phyloP scores from a whole-genome alignment of 2,888 invertebrate species.

The Plagodis pulveraria region DNA sequence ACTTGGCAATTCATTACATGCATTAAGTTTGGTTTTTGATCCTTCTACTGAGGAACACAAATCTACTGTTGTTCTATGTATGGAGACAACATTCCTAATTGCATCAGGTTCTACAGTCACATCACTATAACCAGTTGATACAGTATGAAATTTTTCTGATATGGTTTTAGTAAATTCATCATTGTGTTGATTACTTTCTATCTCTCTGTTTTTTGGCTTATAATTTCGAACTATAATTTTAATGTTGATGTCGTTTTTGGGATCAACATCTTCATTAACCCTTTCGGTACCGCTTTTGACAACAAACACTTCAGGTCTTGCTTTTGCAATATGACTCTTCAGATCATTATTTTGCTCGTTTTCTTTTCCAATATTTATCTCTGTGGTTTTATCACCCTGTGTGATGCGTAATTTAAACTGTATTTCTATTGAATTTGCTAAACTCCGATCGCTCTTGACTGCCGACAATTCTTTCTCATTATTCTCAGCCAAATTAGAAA shows the following conservation, averaged over 20 bases:
- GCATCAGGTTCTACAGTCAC: conserved; percentile 38
- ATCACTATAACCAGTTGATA: conserved; percentile 64
- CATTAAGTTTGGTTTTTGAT: conserved; percentile 32
- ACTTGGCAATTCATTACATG: conserved; percentile 22
- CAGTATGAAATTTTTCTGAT: conserved; percentile 63
- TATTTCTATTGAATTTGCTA: conserved; percentile 65
- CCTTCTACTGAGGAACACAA: conserved; percentile 49
- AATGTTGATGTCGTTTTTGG: conserved; percentile 43
- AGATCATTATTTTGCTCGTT: conserved; percentile 19
- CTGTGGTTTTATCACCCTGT: conserved; percentile 59
- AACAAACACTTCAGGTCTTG: conserved; percentile 51
- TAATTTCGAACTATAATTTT: conserved; percentile 23
- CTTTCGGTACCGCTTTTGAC: conserved; percentile 45
- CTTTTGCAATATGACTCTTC: conserved; percentile 30
- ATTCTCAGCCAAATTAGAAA: conserved; percentile 41
- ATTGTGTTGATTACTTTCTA: conserved; percentile 24
- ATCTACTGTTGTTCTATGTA: conserved; percentile 57
- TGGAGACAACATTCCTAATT: conserved; percentile 47
- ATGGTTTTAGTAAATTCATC: conserved; percentile 59
- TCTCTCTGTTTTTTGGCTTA: conserved; percentile 43
- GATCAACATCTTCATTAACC: conserved; percentile 38
- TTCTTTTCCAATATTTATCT: conserved; percentile 53
- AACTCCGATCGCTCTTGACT: conserved; percentile 49
- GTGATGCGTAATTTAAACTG: conserved; percentile 63
- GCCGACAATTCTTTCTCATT: conserved; percentile 36